Evolutionary conservation across 2,797 vertebrate species (phyloP), one percentile per base, ranked within the genome.

Genomic region (Phaenicophaeus curvirostris): DNA sequence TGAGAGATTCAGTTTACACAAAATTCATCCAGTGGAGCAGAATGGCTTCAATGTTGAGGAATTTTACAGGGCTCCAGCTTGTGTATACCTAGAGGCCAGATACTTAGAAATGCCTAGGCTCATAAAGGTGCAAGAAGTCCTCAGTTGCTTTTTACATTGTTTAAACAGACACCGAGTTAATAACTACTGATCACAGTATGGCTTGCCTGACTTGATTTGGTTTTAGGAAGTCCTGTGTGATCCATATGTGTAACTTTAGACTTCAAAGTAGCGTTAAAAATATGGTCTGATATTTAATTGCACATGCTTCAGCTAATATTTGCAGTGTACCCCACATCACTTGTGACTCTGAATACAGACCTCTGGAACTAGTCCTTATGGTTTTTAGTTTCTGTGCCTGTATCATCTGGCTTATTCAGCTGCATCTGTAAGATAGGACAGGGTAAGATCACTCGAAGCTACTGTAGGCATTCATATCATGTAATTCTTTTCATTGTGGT

Each of bases 361-460:
- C 14, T 82, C 25, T 54, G 54, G 67, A 72, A 41, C 57, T 79
- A 0, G 0, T 75, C 35, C 46, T 66, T 58, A 17, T 11, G 35
- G 6, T 10, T 94, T 87, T 80, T 61, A 37, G 28, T 19, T 76
- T 48, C 41, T 33, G 2, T 41, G 25, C 55, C 50, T 0, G 0
- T 65, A 30, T 67, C 0, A 0, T 61, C 31, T 51, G 17, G 80
- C 85, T 51, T 2, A 0, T 83, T 68, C n/a, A 91, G 20, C 20
- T 72, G 63, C 42, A 87, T 35, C 37, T 42, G 21, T 58, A 9
- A 11, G 5, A 5, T 7, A 41, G 42, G 41, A 44, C 25, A 41
- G 59, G 16, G 8, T 11, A 66, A 16, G 54, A 44, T 51, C 23
- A 46, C 46, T 57, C 74, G 50, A 83, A 53, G 17, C 18, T 63